Evolutionary conservation across 2,113 vertebrate species (phyloP), one percentile per base, ranked within the genome.

Genomic region (Pseudorhombus dupliciocellatus): DNA sequence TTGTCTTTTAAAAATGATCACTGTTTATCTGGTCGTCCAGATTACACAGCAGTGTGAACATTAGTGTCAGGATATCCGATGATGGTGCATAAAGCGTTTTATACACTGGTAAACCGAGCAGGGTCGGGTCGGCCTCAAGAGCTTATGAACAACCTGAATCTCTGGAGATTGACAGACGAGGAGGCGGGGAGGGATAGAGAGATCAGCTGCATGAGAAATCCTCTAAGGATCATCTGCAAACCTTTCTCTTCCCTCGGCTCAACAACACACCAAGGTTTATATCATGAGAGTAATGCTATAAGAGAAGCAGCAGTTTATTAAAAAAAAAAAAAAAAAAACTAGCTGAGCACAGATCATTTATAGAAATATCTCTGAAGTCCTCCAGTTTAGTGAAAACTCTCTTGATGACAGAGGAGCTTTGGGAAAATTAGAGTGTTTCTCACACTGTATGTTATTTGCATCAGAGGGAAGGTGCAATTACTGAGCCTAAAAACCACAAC

Each of bases 81-180:
- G 64, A 68, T 59, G 20, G 26, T 64, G 30, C 62, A 76, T 79
- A 73, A 79, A 79, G 62, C 42, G 12, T 78, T 85, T 81, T 70
- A 70, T 53, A 73, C 53, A 58, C 66, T 53, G 60, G 64, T 73
- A 63, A 86, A 83, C 54, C 51, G 7, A 62, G 56, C 67, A 42
- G 68, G 73, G 73, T 78, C 46, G 20, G 79, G 79, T 81, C 81
- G 77, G 65, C 68, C 76, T 83, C 77, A 85, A 73, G 75, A 75
- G 83, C 71, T 88, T 86, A 88, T 52, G 46, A 69, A 71, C 67
- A 87, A 83, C 73, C 81, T 77, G 66, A 77, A 77, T 84, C 81
- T 75, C 70, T 72, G 46, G 48, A 85, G 83, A 85, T 67, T 79
- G 80, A 79, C 42, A 18, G 57, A 66, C 4, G 20, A 44, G 71